Percentiles rank a stretch among this genome's conserved stretches.
These are phyloP conservation scores for Spermophilus dauricus DNA, from an alignment of 2,113 vertebrate species.

Conservation along the genomic window DNA sequence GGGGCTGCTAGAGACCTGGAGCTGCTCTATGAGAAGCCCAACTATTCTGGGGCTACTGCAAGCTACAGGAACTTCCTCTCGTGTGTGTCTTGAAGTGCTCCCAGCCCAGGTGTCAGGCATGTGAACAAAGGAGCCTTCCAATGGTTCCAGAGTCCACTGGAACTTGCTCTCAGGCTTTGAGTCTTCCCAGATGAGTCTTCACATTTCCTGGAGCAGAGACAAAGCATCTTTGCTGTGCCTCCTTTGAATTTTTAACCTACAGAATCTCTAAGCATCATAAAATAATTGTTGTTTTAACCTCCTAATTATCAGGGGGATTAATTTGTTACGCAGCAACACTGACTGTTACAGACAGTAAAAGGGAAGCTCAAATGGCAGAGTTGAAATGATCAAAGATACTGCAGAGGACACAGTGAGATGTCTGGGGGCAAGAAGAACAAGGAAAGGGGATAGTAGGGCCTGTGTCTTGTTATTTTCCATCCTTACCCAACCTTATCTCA, in stretches of 20 bases:
- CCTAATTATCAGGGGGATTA: not conserved
- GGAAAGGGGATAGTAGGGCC: not conserved
- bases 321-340: not conserved
- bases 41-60: not conserved
- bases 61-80: not conserved
- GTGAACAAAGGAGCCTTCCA: not conserved
- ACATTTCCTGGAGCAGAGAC: not conserved
- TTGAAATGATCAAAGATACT: not conserved
- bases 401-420: not conserved
- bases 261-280: not conserved
- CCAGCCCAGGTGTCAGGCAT: not conserved
- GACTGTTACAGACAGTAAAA: not conserved
- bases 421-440: not conserved
- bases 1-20: not conserved
- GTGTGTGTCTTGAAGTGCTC: not conserved
- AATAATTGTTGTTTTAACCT: not conserved
- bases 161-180: not conserved
- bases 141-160: not conserved
- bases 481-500: not conserved
- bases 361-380: not conserved
- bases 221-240: not conserved
- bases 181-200: not conserved
- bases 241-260: not conserved
- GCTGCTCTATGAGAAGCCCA: not conserved
- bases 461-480: not conserved